A percentile compares a stretch with the other conserved stretches of the same genome.
phyloP scores from a whole-genome alignment of 1,140 invertebrate genomes.

The Trichonephila clavipes region DNA sequence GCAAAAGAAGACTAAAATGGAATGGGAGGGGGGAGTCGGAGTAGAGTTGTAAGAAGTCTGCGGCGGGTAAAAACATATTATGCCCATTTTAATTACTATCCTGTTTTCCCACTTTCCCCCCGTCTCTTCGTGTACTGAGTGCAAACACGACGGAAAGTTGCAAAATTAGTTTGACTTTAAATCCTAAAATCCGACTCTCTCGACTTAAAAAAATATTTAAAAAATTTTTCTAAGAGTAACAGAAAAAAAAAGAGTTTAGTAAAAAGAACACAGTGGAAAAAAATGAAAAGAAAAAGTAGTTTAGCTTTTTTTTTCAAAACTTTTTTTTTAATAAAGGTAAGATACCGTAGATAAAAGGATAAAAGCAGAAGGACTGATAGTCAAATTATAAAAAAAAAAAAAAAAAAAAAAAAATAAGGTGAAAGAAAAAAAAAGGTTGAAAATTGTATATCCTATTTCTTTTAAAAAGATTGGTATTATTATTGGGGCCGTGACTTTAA shows the following conservation, averaged over 20 bases:
- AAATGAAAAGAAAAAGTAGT: constrained; percentile 53
- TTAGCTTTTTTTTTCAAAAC: constrained; percentile 47
- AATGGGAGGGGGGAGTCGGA: constrained; percentile 18
- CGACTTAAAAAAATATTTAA: constrained; percentile 35
- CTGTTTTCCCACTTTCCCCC: constrained; percentile 69
- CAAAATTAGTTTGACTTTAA: constrained; percentile 77
- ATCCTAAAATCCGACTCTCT: constrained; percentile 68
- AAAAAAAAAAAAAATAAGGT: too few relatives aligned
- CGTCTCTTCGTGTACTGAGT: constrained; percentile 30
- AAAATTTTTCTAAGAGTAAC: constrained; percentile 23
- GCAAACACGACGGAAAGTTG: constrained; percentile 74
- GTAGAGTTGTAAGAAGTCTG: constrained; percentile 72
- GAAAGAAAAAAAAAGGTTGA: constrained; percentile 53
- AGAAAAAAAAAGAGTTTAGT: neutral
- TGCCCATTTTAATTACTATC: constrained; percentile 76
- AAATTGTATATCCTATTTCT: constrained; percentile 75
- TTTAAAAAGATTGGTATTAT: constrained; percentile 77
- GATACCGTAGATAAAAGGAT: constrained; percentile 69
- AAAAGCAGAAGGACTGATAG: constrained; percentile 58
- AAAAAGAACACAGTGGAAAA: neutral
- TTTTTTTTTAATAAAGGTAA: constrained; percentile 21
- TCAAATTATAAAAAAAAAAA: constrained; percentile 58
- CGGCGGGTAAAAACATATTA: constrained; percentile 75
- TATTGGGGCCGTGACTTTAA: constrained; percentile 64
- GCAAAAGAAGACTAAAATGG: neutral